Conservation (phyloP, 2,797 vertebrate genomes). For the Karalla daura region DNA sequence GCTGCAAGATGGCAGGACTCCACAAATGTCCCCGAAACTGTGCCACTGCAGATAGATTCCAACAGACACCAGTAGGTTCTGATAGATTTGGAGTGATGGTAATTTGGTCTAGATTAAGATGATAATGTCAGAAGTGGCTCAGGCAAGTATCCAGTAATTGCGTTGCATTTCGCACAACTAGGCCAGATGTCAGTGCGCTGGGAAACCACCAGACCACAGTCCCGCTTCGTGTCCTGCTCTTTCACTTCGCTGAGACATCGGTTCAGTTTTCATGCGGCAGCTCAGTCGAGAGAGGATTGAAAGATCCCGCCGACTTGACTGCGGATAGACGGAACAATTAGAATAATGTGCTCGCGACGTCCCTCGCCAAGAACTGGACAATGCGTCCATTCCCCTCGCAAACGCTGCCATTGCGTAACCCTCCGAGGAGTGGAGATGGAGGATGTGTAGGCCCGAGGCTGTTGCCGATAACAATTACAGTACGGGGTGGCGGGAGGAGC, state of each 20-base stretch:
- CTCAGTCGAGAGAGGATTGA: neutral
- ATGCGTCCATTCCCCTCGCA: neutral
- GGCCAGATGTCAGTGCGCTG: too few species aligned
- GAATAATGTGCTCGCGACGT: too few species aligned
- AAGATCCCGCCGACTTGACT: neutral
- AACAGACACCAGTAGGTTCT: too few species aligned
- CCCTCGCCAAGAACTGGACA: neutral
- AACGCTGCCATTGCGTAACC: neutral
- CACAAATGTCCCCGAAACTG: too few species aligned
- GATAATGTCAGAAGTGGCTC: neutral
- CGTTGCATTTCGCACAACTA: neutral
- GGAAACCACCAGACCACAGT: too few species aligned
- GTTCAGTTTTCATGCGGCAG: neutral
- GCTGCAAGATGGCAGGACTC: too few species aligned
- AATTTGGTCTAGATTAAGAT: too few species aligned
- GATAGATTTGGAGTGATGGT: too few species aligned
- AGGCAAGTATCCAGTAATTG: too few species aligned
- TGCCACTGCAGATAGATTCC: too few species aligned
- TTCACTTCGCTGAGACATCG: neutral
- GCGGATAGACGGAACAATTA: neutral
- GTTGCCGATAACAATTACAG: neutral
- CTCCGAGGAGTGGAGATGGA: neutral
- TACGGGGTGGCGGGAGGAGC: neutral
- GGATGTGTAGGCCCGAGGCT: neutral
- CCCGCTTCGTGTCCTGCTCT: neutral